Evolutionary conservation across 2,888 invertebrate species (phyloP).

Genomic region (Oligia latruncula): DNA sequence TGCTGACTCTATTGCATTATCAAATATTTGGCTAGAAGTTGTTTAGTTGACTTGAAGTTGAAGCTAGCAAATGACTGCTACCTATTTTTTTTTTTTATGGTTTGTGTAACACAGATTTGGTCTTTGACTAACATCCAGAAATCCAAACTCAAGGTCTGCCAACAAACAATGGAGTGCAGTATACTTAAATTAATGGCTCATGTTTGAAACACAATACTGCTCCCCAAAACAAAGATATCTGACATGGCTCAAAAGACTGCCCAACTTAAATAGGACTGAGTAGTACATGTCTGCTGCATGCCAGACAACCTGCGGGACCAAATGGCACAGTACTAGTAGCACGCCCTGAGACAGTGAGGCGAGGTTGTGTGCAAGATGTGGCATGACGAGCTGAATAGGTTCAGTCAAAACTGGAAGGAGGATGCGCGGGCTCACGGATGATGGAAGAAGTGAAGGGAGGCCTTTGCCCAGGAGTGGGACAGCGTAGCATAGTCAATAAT

Average conservation of each 20-base stretch:
- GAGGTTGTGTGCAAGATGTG: no score
- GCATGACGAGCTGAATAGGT: background rate
- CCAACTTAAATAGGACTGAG: background rate
- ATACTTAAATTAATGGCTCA: no score
- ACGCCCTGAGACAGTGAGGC: background rate
- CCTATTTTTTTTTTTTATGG: background rate
- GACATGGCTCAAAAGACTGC: background rate
- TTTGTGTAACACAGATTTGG: background rate
- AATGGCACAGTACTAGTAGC: background rate
- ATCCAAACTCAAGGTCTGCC: no score
- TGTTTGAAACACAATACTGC: no score
- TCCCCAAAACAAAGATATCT: background rate
- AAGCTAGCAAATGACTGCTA: background rate
- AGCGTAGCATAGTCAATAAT: background rate
- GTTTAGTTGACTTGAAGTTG: background rate
- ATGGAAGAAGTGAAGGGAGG: background rate
- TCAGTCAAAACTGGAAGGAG: background rate
- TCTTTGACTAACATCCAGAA: no score
- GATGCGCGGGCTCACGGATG: background rate
- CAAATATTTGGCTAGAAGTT: background rate
- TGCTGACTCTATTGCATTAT: background rate
- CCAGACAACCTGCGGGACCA: background rate
- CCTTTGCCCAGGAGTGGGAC: background rate
- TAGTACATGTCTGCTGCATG: background rate
- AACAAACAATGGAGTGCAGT: no score